Evolutionary conservation across 2,113 vertebrate genomes (phyloP), one percentile per base, ranked within the genome.

Genomic region (Platichthys flesus): DNA sequence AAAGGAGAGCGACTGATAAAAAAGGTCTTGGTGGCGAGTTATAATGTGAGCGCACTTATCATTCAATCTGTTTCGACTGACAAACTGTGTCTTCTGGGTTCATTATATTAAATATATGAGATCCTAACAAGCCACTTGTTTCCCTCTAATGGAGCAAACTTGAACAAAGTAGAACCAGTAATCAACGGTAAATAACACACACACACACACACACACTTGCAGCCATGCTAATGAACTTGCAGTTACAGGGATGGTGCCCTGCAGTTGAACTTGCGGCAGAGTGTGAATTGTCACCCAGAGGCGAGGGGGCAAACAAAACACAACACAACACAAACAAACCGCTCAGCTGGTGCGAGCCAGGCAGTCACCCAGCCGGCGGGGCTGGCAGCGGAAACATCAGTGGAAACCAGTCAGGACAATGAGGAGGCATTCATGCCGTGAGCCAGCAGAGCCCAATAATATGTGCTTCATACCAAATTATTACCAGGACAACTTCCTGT

Each of bases 251-350:
- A 74, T 26, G 1, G 35, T 94, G 93, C 90, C 93, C 93, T 20
- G 70, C 58, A 89, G 88, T 72, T 94, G 93, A 95, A 94, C 93
- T 90, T 76, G 24, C 76, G 23, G 73, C 67, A 72, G 84, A 87
- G 93, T 93, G 92, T 92, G 93, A 94, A 92, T 89, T 86, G 90
- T 90, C 92, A 90, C 83, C 84, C 83, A 82, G 86, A 86, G 91
- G 89, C 89, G 75, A 92, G 89, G 89, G 88, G 85, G 84, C 90
- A 92, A 86, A 90, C 89, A 92, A 73, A 88, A 88, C 90, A 91
- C 84, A 93, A 90, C 85, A 91, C 84, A 91, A 91, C 87, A 92
- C 85, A 92, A 90, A 89, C 83, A 90, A 76, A 81, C 59, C 20
- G 57, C 86, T 62, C 78, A 52, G 65, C 78, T 40, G 74, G 31